Base-by-base conservation (phyloP, 2,797 vertebrate genomes). In the Benthosema pterotum region DNA sequence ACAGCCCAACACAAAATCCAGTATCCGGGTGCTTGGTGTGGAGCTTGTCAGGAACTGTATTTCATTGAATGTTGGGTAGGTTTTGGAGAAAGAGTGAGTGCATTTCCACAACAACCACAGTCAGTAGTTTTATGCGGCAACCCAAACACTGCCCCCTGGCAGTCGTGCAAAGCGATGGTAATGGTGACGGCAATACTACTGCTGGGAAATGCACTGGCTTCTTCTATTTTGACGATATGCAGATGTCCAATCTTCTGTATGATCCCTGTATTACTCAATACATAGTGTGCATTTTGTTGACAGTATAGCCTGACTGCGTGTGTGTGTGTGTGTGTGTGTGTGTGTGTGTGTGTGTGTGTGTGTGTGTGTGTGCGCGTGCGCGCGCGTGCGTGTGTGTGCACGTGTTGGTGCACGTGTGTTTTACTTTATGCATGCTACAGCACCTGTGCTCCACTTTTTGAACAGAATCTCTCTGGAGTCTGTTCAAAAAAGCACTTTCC, bases 361-460 rank as follows among this genome's bases (percentile, higher is more conserved):
- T 82, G 75, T 79, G 66, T 77, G 63, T 53, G 67, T 59, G 47
- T 76, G 71, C 66, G 12, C 56, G 60, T 71, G 78, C 78, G 43
- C 66, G 48, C 80, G 74, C 79, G 66, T 77, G 64, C 49, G 68
- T 60, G 47, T 75, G 71, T 83, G 83, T 77, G 57, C 66, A 12
- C 5, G 5, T 77, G 63, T 52, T n/a, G n/a, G n/a, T n/a, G n/a
- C n/a, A n/a, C n/a, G 67, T 60, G 47, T 76, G 71, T 83, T 68
- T 6, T 14, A 16, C 13, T 5, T 49, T 74, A 65, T 70, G 18
- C 62, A 56, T 45, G 15, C 68, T 49, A 72, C 69, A 67, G 69
- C 87, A 87, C 83, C 84, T 87, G 87, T 82, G 80, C 76, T 87
- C 83, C 71, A 80, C 58, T 87, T 83, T 82, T 66, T 60, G 46